A percentile compares a stretch with the other conserved stretches of the same genome.
These are phyloP conservation scores for Chydorus sphaericus DNA, from an alignment of 2,888 invertebrate genomes.

Conservation along the genomic window DNA sequence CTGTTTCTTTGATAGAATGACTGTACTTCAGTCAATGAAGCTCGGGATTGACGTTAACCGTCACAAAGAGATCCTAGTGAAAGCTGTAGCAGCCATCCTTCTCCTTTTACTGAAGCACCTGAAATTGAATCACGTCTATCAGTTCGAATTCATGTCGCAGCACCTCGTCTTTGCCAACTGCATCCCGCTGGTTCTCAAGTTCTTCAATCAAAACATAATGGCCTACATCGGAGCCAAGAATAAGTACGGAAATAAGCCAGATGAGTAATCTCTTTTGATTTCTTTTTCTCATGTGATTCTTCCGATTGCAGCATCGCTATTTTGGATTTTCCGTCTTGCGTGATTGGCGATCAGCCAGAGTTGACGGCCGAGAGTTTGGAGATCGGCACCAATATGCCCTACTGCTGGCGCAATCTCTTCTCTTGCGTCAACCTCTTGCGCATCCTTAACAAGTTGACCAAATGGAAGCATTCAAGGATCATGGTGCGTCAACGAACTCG, in stretches of 20 bases:
- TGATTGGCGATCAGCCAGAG: conserved; percentile 88
- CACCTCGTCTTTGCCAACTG: conserved; percentile 98
- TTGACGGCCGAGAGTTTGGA: conserved; percentile 80
- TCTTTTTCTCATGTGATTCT: conserved; percentile 15
- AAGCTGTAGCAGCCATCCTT: conserved; percentile 68
- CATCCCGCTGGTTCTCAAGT: conserved; percentile 92
- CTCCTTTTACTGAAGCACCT: conserved; percentile 89
- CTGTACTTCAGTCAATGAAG: conserved; percentile 84
- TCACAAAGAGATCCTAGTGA: conserved; percentile 97
- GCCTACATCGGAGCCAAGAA: conserved; percentile 90
- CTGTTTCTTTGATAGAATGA: conserved; percentile 43
- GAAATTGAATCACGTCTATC: conserved; percentile 92
- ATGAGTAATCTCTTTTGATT: neutral
- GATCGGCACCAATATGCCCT: conserved; percentile 62
- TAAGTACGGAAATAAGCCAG: conserved; percentile 36
- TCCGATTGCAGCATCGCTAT: conserved; percentile 54
- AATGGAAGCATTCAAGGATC: conserved; percentile 98
- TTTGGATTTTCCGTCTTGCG: conserved; percentile 88
- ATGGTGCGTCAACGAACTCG: conserved; percentile 41
- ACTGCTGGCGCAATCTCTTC: conserved; percentile 96
- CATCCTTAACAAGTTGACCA: conserved; percentile 93
- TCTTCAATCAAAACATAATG: conserved; percentile 95
- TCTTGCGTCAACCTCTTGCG: conserved; percentile 92
- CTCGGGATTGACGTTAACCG: conserved; percentile 93
- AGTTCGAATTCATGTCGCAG: conserved; percentile 98